These are phyloP conservation scores for Echinometra lucunter DNA, from an alignment of 53 echinoderm and acorn worm species.

Conservation along the genomic window DNA sequence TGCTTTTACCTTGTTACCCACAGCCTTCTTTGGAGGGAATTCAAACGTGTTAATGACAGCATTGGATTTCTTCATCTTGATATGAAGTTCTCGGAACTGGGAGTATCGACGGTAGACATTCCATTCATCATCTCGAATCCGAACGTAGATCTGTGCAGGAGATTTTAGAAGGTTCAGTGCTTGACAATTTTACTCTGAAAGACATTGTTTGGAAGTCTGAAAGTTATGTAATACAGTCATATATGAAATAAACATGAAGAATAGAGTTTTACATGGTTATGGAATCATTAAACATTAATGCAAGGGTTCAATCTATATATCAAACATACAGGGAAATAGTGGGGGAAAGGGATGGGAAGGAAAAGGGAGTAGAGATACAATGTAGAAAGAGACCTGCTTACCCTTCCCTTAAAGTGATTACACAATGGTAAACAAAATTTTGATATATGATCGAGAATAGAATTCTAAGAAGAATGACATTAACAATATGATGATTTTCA, in stretches of 20 bases:
- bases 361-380: too few relatives aligned
- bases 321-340: too few relatives aligned
- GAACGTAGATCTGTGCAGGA: slow-evolving; percentile 82
- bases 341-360: not conserved
- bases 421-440: too few relatives aligned
- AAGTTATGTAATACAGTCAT: not conserved
- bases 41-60: slow-evolving; percentile 94
- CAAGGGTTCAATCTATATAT: too few relatives aligned
- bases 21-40: slow-evolving; percentile 98
- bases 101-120: slow-evolving; percentile 94
- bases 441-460: too few relatives aligned
- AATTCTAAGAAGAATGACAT: too few relatives aligned
- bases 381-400: not conserved
- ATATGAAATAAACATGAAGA: too few relatives aligned
- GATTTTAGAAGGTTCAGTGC: not conserved
- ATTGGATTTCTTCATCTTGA: slow-evolving; percentile 84
- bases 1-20: slow-evolving; percentile 88
- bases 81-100: slow-evolving; percentile 89
- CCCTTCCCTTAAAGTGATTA: too few relatives aligned
- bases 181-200: not conserved
- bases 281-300: too few relatives aligned
- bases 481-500: too few relatives aligned
- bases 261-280: too few relatives aligned
- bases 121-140: slow-evolving; percentile 99
- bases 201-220: too few relatives aligned